Conservation (phyloP, 1,140 invertebrate species). For the Caenorhabditis tropicalis region DNA sequence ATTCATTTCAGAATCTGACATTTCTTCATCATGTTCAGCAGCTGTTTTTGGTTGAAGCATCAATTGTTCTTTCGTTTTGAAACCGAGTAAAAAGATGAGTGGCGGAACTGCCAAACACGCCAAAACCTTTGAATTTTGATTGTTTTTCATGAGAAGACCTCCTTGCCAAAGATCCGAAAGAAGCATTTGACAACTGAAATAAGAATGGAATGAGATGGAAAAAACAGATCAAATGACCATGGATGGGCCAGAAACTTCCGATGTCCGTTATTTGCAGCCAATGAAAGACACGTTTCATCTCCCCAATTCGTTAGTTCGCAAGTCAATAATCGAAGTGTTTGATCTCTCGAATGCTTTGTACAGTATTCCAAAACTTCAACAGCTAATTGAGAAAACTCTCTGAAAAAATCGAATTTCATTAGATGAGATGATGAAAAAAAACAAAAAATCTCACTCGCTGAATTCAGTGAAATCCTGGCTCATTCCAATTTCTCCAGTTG, state of each 20-base stretch:
- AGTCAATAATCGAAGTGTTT: constrained; percentile 89
- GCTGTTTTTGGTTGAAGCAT: constrained; percentile 54
- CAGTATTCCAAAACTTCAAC: constrained; percentile 90
- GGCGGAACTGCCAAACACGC: constrained; percentile 85
- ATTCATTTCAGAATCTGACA: constrained; percentile 40
- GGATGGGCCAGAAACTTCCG: constrained; percentile 88
- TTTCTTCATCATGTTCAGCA: constrained; percentile 48
- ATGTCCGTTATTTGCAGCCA: constrained; percentile 92
- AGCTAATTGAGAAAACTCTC: constrained; percentile 76
- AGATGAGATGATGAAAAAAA: not conserved
- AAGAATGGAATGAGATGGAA: no score
- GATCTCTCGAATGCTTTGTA: constrained; percentile 90
- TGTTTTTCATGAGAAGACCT: constrained; percentile 91
- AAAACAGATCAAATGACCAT: no score
- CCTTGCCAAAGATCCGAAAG: constrained; percentile 80
- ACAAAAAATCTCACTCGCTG: constrained; percentile 71
- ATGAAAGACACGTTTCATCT: constrained; percentile 90
- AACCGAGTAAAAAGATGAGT: constrained; percentile 86
- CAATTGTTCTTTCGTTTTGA: constrained; percentile 79
- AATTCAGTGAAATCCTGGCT: constrained; percentile 81
- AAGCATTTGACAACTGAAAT: constrained; percentile 76
- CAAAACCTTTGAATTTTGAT: constrained; percentile 76
- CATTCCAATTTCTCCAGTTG: constrained; percentile 91
- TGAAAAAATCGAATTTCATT: constrained; percentile 71
- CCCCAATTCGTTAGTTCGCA: constrained; percentile 97